These are phyloP conservation scores for Luffia ferchaultella DNA, from an alignment of 2,888 invertebrate species.

Conservation along the genomic window DNA sequence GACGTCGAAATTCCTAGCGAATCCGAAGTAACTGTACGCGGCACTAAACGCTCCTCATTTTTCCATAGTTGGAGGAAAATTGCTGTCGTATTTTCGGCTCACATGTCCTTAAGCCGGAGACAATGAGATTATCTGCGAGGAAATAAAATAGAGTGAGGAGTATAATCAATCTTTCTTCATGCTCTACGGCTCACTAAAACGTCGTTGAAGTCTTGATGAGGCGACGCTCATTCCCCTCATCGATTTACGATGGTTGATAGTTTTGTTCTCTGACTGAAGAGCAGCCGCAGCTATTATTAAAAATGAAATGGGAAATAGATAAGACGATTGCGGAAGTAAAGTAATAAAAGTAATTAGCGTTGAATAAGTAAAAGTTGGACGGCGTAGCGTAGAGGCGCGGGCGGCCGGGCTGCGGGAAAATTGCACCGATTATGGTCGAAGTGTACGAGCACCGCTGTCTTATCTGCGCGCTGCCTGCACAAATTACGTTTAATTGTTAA, in stretches of 20 bases:
- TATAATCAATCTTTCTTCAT: constrained; percentile 46
- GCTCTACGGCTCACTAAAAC: neutral
- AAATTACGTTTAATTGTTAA: neutral
- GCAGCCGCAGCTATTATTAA: neutral
- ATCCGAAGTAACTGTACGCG: constrained; percentile 29
- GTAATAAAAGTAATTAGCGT: constrained; percentile 45
- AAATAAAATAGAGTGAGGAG: constrained; percentile 57
- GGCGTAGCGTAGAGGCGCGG: constrained; percentile 14
- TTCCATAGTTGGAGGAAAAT: constrained; percentile 61
- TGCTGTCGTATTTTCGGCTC: constrained; percentile 60
- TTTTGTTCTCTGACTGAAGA: neutral
- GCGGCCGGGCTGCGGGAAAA: constrained; percentile 28
- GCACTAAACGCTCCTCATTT: constrained; percentile 56
- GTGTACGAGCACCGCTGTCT: constrained; percentile 38
- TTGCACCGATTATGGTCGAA: constrained; percentile 22
- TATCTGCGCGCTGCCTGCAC: constrained; percentile 34
- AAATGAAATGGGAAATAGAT: neutral
- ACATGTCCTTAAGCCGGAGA: constrained; percentile 60
- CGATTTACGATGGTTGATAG: neutral
- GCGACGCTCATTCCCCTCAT: neutral
- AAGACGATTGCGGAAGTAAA: constrained; percentile 24
- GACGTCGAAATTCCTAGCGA: neutral
- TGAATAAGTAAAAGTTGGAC: constrained; percentile 41
- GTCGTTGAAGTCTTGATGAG: too few relatives aligned
- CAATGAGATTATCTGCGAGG: constrained; percentile 60